Percentiles rank a stretch among this genome's conserved stretches.
These are phyloP conservation scores for Thunnus thynnus DNA, from an alignment of 2,113 vertebrate species.

Conservation along the genomic window DNA sequence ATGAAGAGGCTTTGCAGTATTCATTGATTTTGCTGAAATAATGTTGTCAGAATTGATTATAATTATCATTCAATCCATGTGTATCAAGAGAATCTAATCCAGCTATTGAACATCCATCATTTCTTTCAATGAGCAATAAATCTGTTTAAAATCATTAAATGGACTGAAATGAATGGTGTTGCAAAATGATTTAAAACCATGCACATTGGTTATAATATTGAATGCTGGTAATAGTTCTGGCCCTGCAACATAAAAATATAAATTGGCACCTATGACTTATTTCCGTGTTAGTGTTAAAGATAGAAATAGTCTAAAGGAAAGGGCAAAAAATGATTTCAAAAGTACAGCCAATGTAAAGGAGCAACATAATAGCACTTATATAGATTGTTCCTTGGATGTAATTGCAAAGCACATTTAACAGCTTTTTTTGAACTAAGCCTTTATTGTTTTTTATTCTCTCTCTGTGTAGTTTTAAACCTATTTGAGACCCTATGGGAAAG, in stretches of 20 bases:
- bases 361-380: not conserved
- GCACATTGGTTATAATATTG: slow-evolving; percentile 30
- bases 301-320: not conserved
- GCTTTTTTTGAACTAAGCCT: slow-evolving; percentile 18
- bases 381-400: not conserved
- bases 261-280: not conserved
- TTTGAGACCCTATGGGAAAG: slow-evolving; percentile 41
- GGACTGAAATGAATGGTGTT: slow-evolving; percentile 45
- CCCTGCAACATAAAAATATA: slow-evolving; percentile 7
- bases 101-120: slow-evolving; percentile 42
- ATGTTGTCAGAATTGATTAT: slow-evolving; percentile 49
- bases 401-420: slow-evolving; percentile 10
- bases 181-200: slow-evolving; percentile 51
- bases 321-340: not conserved
- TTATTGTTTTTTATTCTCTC: slow-evolving; percentile 19
- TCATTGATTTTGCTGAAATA: slow-evolving; percentile 45
- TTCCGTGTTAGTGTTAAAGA: not conserved
- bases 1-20: slow-evolving; percentile 36
- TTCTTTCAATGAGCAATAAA: slow-evolving; percentile 38
- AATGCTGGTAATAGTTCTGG: slow-evolving; percentile 32
- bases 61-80: slow-evolving; percentile 54
- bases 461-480: slow-evolving; percentile 40
- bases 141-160: slow-evolving; percentile 52
- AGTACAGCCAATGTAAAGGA: slow-evolving; percentile 3
- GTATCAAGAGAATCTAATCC: slow-evolving; percentile 54